These are phyloP conservation scores for Anguilla obscura DNA, from an alignment of 2,797 vertebrate genomes.

Conservation along the genomic window DNA sequence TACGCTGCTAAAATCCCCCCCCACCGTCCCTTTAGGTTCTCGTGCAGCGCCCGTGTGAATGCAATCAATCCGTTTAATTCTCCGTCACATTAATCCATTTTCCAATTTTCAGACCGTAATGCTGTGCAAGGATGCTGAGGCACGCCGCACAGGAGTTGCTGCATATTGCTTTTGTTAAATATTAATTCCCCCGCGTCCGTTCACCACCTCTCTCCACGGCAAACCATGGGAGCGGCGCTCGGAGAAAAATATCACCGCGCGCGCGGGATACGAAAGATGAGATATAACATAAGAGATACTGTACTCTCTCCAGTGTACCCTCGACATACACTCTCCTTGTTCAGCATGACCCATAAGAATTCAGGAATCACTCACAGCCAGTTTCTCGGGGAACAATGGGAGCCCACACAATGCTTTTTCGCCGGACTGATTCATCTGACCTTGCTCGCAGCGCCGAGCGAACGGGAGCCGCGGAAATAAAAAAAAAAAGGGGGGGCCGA, in stretches of 20 bases:
- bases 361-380: slow-evolving; percentile 27
- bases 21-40: neutral
- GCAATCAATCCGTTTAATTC: slow-evolving; percentile 7
- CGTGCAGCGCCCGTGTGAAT: neutral
- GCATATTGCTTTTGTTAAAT: slow-evolving; percentile 3
- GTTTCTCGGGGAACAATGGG: slow-evolving; percentile 42
- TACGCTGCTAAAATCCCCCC: neutral
- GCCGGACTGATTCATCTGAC: slow-evolving; percentile 55
- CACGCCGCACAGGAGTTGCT: neutral
- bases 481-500: neutral
- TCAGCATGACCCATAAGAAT: slow-evolving; percentile 21
- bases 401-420: slow-evolving; percentile 43
- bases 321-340: slow-evolving; percentile 32
- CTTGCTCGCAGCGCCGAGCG: slow-evolving; percentile 60
- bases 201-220: slow-evolving; percentile 41
- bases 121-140: neutral
- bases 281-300: neutral
- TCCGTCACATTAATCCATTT: slow-evolving; percentile 11
- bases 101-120: slow-evolving; percentile 20
- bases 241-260: slow-evolving; percentile 4
- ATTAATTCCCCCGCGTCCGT: slow-evolving; percentile 34
- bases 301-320: neutral
- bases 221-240: slow-evolving; percentile 24
- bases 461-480: slow-evolving; percentile 29
- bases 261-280: slow-evolving; percentile 33